Evolutionary conservation across 2,888 invertebrate species (phyloP).

Genomic region (Bombylius major): DNA sequence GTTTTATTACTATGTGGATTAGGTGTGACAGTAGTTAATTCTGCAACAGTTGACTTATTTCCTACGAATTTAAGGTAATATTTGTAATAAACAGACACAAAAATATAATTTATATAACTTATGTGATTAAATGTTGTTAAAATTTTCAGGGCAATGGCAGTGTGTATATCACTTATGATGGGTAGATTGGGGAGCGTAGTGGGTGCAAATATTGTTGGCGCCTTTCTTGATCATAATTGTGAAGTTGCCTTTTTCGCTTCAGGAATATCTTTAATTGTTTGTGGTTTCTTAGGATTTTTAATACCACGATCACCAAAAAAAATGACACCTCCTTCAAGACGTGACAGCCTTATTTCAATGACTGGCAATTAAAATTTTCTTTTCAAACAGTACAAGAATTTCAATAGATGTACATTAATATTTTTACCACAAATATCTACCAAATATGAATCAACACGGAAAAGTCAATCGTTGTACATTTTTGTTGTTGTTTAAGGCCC

Average conservation of each 20-base stretch:
- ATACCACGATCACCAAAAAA: slow-evolving; percentile 17
- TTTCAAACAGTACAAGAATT: no score
- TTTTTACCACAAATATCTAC: no score
- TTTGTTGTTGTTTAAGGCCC: no score
- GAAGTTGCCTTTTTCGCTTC: slow-evolving; percentile 33
- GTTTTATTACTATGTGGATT: slow-evolving; percentile 23
- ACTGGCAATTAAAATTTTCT: slow-evolving; percentile 20
- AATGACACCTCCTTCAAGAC: slow-evolving; percentile 13
- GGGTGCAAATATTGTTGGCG: slow-evolving; percentile 38
- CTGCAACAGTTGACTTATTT: slow-evolving; percentile 28
- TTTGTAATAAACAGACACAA: neutral
- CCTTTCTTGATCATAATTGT: slow-evolving; percentile 37
- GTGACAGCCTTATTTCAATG: slow-evolving; percentile 23
- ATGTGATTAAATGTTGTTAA: neutral
- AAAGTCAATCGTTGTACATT: no score
- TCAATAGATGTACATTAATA: no score
- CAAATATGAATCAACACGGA: no score
- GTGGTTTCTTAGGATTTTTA: slow-evolving; percentile 22
- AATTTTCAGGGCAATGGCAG: slow-evolving; percentile 38
- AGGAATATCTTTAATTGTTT: slow-evolving; percentile 20
- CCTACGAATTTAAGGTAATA: slow-evolving; percentile 29
- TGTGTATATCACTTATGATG: slow-evolving; percentile 41
- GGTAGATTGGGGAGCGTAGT: slow-evolving; percentile 39
- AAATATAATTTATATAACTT: neutral
- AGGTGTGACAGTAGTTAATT: slow-evolving; percentile 27